Evolutionary conservation across 1,140 invertebrate genomes (phyloP).

Genomic region (Drosophila arizonae): DNA sequence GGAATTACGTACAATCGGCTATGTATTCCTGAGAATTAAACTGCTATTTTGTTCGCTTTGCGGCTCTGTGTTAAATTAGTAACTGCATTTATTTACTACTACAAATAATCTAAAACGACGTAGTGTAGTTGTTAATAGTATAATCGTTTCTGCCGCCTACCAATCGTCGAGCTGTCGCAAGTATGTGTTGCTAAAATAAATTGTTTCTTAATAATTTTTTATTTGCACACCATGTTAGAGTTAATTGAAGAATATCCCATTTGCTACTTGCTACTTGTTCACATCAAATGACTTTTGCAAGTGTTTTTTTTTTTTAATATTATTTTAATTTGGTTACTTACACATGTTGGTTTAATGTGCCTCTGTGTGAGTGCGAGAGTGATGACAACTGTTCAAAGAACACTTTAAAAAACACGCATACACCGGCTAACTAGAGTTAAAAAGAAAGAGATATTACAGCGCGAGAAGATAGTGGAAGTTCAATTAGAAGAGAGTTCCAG

Average conservation of each 20-base stretch:
- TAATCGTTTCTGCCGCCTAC: constrained; percentile 21
- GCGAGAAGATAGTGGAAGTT: background rate
- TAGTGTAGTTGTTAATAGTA: background rate
- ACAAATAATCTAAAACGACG: background rate
- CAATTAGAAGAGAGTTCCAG: too few relatives aligned
- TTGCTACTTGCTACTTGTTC: constrained; percentile 15
- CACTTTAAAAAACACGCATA: background rate
- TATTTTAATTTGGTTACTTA: background rate
- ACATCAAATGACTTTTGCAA: constrained; percentile 4
- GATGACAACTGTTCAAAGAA: constrained; percentile 21
- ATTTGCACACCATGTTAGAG: background rate
- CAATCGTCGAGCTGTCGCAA: constrained; percentile 43
- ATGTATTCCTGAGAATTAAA: constrained; percentile 46
- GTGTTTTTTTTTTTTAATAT: constrained; percentile 1
- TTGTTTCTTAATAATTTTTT: constrained; percentile 14
- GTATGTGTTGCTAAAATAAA: constrained; percentile 36
- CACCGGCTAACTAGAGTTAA: background rate
- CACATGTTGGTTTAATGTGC: constrained; percentile 6
- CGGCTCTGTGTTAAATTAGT: constrained; percentile 28
- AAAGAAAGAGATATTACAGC: background rate
- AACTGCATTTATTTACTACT: background rate
- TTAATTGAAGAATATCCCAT: constrained; percentile 11
- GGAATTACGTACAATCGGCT: constrained; percentile 33
- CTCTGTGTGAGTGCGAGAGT: constrained; percentile 33
- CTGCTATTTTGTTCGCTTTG: constrained; percentile 17